Evolutionary conservation across 2,888 invertebrate genomes (phyloP).

Genomic region (Hesperia comma): DNA sequence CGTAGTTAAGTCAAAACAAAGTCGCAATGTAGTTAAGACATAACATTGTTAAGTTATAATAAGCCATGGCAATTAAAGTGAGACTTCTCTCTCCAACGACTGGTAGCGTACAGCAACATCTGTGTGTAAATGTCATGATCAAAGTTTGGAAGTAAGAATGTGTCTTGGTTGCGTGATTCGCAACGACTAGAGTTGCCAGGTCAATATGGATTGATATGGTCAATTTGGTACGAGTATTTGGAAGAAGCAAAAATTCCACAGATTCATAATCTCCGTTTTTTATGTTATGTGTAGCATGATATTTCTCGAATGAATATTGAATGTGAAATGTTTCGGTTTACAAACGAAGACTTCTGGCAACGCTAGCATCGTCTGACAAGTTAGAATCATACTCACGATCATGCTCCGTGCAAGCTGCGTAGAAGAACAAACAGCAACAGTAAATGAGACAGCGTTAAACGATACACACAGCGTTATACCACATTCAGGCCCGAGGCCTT

Average conservation of each 20-base stretch:
- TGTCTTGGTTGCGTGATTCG: constrained; percentile 44
- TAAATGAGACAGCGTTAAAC: constrained; percentile 81
- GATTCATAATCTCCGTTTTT: constrained; percentile 1
- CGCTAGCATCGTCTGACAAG: constrained; percentile 47
- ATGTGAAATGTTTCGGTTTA: too few relatives aligned
- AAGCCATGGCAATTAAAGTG: neutral
- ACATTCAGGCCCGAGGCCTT: constrained; percentile 55
- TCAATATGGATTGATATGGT: constrained; percentile 42
- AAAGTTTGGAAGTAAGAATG: constrained; percentile 4
- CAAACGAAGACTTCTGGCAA: neutral
- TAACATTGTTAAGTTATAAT: neutral
- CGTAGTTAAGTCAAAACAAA: too few relatives aligned
- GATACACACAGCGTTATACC: constrained; percentile 60
- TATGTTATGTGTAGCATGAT: too few relatives aligned
- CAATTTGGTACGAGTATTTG: constrained; percentile 27
- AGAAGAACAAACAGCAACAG: constrained; percentile 86
- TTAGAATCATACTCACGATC: constrained; percentile 90
- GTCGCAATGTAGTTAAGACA: too few relatives aligned
- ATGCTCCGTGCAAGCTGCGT: constrained; percentile 95
- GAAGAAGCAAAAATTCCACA: neutral
- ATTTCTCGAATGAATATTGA: too few relatives aligned
- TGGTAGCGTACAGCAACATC: constrained; percentile 52
- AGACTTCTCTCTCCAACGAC: neutral
- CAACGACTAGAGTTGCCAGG: constrained; percentile 40
- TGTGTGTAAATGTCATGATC: constrained; percentile 33